Base-by-base conservation (phyloP, 1,140 invertebrate genomes). In the Cyclina sinensis region DNA sequence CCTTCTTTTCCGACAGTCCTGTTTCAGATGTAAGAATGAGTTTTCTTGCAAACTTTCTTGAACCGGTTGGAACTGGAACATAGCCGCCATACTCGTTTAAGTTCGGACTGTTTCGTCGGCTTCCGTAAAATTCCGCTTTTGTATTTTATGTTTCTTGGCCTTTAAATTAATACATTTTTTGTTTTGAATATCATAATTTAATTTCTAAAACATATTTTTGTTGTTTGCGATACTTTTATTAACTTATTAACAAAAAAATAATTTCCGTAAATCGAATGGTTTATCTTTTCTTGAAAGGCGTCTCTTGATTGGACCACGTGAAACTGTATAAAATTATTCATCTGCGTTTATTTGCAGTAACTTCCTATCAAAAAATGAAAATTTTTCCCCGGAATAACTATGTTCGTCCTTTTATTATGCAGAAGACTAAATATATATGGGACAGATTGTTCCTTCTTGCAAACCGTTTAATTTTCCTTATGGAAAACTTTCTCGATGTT, bases 21-120 rank as follows among this genome's bases (percentile, higher is more conserved):
- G 68, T 76, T 68, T 74, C 59, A 65, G 39, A 74, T 91, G 81
- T 90, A 89, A 91, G 88, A 90, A 90, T 94, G 92, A 91, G 91
- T 92, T 57, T 86, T 86, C 84, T 74, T 37, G 51, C 91, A 90
- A 93, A 94, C 79, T 91, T 92, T 91, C 79, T 46, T 51, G 90
- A 94, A 95, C 95, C 95, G 95, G 95, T 95, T 95, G 92, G 91
- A 95, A 95, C 95, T 95, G 94, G 95, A 90, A 94, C 91, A 92
- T 88, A 91, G 89, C 92, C 94, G 93, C 94, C 94, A 94, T 94
- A 86, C 91, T 91, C 90, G 91, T 91, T 74, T 87, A 85, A 39
- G 65, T 74, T 81, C 90, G 91, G 92, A 51, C 39, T 83, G 80
- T 68, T 89, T 90, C 92, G 94, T 65, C 16, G 70, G 83, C 68